Conservation (phyloP, 2,797 vertebrate genomes). For the Scolopax rusticola region DNA sequence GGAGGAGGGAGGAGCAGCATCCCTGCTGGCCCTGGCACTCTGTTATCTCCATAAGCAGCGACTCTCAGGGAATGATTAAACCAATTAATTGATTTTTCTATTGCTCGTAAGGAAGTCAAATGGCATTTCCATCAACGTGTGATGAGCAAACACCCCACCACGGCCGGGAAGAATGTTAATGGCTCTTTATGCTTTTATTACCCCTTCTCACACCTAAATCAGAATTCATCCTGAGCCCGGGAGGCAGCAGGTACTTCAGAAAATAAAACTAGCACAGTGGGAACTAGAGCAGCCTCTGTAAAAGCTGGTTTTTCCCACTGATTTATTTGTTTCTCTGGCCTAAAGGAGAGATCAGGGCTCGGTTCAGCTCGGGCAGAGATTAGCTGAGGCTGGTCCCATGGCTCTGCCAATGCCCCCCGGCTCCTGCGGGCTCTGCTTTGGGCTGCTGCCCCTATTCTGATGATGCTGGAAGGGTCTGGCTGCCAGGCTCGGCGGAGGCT, state of each 20-base stretch:
- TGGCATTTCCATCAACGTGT: constrained; percentile 34
- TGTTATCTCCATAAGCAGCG: constrained; percentile 2
- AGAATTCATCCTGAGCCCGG: constrained; percentile 6
- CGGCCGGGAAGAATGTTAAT: not conserved
- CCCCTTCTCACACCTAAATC: constrained; percentile 47
- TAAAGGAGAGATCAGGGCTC: not conserved
- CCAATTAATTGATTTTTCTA: constrained; percentile 74
- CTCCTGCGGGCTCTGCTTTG: not conserved
- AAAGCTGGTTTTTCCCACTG: not conserved
- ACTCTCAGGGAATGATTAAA: constrained; percentile 53
- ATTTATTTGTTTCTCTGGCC: constrained; percentile 38
- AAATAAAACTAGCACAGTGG: constrained; percentile 35
- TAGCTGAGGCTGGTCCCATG: not conserved
- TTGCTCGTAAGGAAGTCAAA: constrained; percentile 63
- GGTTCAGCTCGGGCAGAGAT: not conserved
- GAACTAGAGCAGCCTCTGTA: constrained; percentile 8
- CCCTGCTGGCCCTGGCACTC: not conserved
- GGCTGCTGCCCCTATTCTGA: not conserved
- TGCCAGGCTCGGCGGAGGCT: accelerated
- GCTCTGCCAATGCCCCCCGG: not conserved
- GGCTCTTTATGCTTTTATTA: constrained; percentile 44
- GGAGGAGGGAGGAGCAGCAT: not conserved
- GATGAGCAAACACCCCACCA: constrained; percentile 40
- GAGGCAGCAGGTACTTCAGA: constrained; percentile 47
- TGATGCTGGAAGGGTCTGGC: not conserved